phyloP scores from a whole-genome alignment of 2,113 vertebrate species.

The Chaetorhynchus papuensis region DNA sequence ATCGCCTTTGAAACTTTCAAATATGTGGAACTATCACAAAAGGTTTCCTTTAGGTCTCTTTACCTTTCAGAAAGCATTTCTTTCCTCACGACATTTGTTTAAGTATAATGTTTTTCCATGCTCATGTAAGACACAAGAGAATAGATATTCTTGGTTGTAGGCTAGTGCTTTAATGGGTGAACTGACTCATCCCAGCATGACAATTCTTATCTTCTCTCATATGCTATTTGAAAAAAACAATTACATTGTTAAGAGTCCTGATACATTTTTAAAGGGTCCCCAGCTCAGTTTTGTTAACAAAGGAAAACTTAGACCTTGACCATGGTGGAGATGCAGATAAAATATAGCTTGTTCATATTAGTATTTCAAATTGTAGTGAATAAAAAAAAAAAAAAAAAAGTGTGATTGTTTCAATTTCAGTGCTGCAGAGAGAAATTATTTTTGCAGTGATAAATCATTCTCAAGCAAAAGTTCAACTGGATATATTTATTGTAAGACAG shows the following conservation, averaged over 20 bases:
- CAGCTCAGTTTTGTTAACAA: background rate
- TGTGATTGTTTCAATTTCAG: background rate
- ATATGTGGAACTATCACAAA: background rate
- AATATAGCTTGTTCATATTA: background rate
- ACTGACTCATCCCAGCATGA: background rate
- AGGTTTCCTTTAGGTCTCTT: background rate
- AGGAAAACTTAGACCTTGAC: background rate
- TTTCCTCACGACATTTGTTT: background rate
- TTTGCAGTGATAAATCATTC: background rate
- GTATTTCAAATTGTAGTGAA: background rate
- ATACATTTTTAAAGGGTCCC: background rate
- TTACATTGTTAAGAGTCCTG: background rate
- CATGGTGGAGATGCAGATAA: fast-evolving
- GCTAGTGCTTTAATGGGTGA: background rate
- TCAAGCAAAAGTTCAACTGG: background rate
- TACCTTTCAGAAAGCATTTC: background rate
- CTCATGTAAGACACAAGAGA: background rate
- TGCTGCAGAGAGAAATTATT: background rate
- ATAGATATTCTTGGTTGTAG: background rate
- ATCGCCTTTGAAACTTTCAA: background rate
- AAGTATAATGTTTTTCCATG: background rate
- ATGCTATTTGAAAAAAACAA: background rate
- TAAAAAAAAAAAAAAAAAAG: background rate
- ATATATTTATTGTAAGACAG: background rate
- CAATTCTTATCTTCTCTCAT: background rate